Percentiles rank a stretch among this genome's conserved stretches.
Conservation (phyloP, 1,140 invertebrate species). For the Amphibalanus amphitrite region DNA sequence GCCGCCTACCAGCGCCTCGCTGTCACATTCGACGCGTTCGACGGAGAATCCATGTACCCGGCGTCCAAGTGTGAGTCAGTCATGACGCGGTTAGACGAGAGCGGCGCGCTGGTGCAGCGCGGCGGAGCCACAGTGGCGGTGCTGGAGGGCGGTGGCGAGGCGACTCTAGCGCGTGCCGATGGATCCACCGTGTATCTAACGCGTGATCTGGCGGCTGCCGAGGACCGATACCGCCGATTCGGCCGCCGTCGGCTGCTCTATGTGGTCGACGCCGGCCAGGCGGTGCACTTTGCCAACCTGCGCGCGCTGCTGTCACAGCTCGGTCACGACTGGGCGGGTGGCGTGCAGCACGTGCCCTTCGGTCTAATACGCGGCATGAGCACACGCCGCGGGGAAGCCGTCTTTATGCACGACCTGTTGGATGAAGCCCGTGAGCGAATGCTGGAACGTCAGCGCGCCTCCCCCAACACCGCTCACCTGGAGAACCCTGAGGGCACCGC, state of each 20-base stretch:
- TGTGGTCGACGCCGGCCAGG: slow-evolving; percentile 73
- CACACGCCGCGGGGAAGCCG: slow-evolving; percentile 65
- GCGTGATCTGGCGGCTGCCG: slow-evolving; percentile 77
- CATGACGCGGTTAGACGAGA: slow-evolving; percentile 31
- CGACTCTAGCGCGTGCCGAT: slow-evolving; percentile 31
- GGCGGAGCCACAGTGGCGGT: slow-evolving; percentile 37
- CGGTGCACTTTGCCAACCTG: slow-evolving; percentile 57
- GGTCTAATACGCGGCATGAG: slow-evolving; percentile 83
- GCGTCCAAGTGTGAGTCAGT: slow-evolving; percentile 25
- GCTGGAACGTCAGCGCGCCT: slow-evolving; percentile 45
- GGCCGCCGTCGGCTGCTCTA: slow-evolving; percentile 62
- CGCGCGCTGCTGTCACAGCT: slow-evolving; percentile 44
- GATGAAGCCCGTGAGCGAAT: slow-evolving; percentile 62
- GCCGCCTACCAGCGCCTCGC: slow-evolving; percentile 33
- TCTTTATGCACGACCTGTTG: slow-evolving; percentile 75
- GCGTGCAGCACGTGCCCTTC: slow-evolving; percentile 66
- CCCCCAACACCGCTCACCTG: slow-evolving; percentile 39
- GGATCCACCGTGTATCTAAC: slow-evolving; percentile 75
- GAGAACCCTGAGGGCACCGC: slow-evolving; percentile 39
- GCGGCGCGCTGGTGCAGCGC: slow-evolving; percentile 34
- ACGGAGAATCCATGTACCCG: slow-evolving; percentile 77
- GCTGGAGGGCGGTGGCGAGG: slow-evolving; percentile 9
- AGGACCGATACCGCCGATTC: slow-evolving; percentile 49
- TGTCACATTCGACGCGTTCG: slow-evolving; percentile 69
- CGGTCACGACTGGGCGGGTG: slow-evolving; percentile 28